These are phyloP conservation scores for Acanthisitta chloris DNA, from an alignment of 2,113 vertebrate genomes.

Conservation along the genomic window DNA sequence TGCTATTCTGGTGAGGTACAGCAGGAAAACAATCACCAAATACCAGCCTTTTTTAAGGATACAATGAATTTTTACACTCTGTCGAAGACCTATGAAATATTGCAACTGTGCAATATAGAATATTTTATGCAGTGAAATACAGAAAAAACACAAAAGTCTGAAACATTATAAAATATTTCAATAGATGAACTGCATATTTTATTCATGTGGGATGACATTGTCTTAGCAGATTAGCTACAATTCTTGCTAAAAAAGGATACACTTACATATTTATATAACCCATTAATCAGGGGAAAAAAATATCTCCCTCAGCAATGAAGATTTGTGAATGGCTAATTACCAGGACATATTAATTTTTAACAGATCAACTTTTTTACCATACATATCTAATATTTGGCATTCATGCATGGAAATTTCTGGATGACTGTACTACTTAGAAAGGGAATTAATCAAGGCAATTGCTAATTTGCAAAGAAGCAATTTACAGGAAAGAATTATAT, in stretches of 20 bases:
- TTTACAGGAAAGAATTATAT: background rate
- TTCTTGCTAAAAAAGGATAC: background rate
- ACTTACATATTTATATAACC: slow-evolving; percentile 12
- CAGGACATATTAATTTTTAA: background rate
- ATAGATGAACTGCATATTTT: background rate
- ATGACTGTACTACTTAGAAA: background rate
- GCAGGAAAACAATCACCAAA: background rate
- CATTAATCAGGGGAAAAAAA: background rate
- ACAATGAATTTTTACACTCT: background rate
- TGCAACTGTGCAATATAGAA: background rate
- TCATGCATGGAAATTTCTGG: background rate
- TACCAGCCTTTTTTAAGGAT: background rate
- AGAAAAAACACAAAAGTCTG: background rate
- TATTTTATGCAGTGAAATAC: background rate
- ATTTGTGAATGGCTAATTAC: slow-evolving; percentile 3
- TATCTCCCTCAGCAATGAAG: background rate
- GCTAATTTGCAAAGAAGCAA: background rate
- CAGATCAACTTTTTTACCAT: background rate
- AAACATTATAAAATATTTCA: background rate
- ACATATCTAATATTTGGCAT: background rate
- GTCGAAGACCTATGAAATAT: background rate
- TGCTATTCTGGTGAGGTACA: background rate
- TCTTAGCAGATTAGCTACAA: background rate
- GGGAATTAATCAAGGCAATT: background rate
- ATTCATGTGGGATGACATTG: background rate